A percentile compares a stretch with the other conserved stretches of the same genome.
These are phyloP conservation scores for Mythimna vitellina DNA, from an alignment of 2,888 invertebrate species.

Conservation along the genomic window DNA sequence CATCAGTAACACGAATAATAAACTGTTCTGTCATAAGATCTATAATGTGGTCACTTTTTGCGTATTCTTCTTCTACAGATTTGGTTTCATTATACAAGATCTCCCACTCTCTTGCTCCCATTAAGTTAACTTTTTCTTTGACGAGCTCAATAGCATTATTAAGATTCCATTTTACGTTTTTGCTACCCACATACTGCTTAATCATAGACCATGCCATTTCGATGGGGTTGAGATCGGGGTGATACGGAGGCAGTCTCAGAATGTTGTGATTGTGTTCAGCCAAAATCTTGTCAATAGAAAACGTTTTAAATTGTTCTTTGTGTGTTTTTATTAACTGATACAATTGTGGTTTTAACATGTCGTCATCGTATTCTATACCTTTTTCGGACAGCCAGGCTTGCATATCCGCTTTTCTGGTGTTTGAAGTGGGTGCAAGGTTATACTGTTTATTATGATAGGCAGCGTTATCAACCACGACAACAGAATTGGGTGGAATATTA, in stretches of 20 bases:
- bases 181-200: constrained; percentile 29
- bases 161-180: constrained; percentile 23
- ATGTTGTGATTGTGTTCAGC: constrained; percentile 12
- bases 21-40: constrained; percentile 48
- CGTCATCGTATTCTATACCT: constrained; percentile 2
- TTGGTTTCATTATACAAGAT: neutral
- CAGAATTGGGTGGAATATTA: constrained; percentile 21
- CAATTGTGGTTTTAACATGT: constrained; percentile 14
- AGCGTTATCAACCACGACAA: constrained; percentile 16
- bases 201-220: constrained; percentile 25
- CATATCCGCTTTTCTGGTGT: constrained; percentile 23
- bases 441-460: constrained; percentile 24
- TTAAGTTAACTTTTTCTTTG: constrained; percentile 51
- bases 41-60: too few species aligned
- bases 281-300: constrained; percentile 13
- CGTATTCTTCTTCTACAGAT: too few species aligned
- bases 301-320: constrained; percentile 8
- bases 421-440: constrained; percentile 15
- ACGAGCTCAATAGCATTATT: constrained; percentile 45
- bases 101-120: constrained; percentile 53
- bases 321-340: constrained; percentile 18
- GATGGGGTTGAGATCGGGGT: constrained; percentile 24
- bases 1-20: constrained; percentile 32
- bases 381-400: constrained; percentile 21
- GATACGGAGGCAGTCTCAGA: constrained; percentile 2